Percentiles rank a stretch among this genome's conserved stretches.
phyloP scores from a whole-genome alignment of 2,797 vertebrate genomes.

The Sphaeramia orbicularis region DNA sequence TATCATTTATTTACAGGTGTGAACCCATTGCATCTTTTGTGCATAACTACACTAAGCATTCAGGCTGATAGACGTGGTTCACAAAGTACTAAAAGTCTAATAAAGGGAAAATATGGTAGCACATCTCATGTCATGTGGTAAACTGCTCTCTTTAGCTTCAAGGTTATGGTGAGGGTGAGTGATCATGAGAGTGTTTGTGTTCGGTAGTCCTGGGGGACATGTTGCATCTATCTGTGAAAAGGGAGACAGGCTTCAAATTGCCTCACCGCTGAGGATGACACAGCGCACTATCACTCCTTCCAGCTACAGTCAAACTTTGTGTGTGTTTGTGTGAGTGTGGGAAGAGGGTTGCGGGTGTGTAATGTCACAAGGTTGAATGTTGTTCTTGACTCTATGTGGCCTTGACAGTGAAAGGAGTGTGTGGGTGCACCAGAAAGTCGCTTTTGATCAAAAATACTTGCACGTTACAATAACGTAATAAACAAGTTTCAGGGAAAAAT shows the following conservation, averaged over 20 bases:
- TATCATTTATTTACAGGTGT: not conserved
- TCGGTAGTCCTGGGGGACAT: constrained; percentile 60
- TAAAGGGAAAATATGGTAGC: constrained; percentile 7
- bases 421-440: constrained; percentile 34
- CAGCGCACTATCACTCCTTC: constrained; percentile 62
- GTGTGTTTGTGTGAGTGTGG: constrained; percentile 35
- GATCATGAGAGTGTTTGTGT: constrained; percentile 67
- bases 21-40: too few relatives aligned
- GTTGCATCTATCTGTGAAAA: constrained; percentile 63
- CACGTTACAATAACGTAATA: constrained; percentile 25
- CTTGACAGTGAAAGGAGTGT: constrained; percentile 41
- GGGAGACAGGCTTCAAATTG: constrained; percentile 68
- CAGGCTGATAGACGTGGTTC: not conserved
- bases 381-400: constrained; percentile 50
- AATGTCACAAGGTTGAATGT: constrained; percentile 56
- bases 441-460: constrained; percentile 26
- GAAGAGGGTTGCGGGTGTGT: constrained; percentile 35
- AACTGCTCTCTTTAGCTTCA: constrained; percentile 56
- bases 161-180: constrained; percentile 59
- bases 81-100: not conserved
- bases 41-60: not conserved
- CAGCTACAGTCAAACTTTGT: constrained; percentile 54
- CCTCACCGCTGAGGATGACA: constrained; percentile 65
- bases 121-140: constrained; percentile 45
- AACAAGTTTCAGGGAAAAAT: constrained; percentile 20